Evolutionary conservation across 1,140 invertebrate species (phyloP), one percentile per base, ranked within the genome.

Genomic region (Drosophila athabasca): DNA sequence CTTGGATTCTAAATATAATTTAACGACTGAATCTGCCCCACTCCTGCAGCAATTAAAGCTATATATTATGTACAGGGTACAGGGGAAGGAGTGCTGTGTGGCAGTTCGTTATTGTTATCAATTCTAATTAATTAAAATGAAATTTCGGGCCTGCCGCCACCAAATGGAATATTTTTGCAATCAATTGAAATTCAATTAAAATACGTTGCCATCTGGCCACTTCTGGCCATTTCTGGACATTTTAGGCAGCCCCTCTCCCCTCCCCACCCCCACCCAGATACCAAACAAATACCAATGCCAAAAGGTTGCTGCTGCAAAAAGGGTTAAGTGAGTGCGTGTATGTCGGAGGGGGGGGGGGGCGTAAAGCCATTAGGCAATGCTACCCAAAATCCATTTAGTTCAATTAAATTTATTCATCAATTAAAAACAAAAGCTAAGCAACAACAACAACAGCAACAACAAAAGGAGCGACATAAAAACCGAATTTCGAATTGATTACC

Each of bases 161-260:
- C 62, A 68, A 88, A 77, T 73, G 62, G 72, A 76, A 88, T 54
- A 83, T 83, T 79, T 87, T 88, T 76, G 83, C 83, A 88, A 88
- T 88, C 79, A 88, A 88, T 88, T 88, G 79, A 88, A 88, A 88
- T 88, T 88, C 83, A 88, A 88, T 88, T 88, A 88, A 88, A 88
- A 83, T 76, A 45, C 78, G 66, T 75, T 76, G 60, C 78, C 82
- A 75, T 51, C 62, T 83, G 71, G 66, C 41, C 44, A 39, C 31
- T 45, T 24, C 24, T 39, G 54, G 52, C 50, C 58, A 57, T 22
- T 46, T 4, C 51, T 65, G 52, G 61, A 13, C 35, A 39, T 39
- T 39, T 39, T 39, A 31, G 24, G 24, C 29, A 31, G 35, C 35
- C 8, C 17, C 17, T 19, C 17, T 19, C 17, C 17, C 17, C 17